Evolutionary conservation across 2,797 vertebrate genomes (phyloP).

Genomic region (Petrocephalus sullivani): DNA sequence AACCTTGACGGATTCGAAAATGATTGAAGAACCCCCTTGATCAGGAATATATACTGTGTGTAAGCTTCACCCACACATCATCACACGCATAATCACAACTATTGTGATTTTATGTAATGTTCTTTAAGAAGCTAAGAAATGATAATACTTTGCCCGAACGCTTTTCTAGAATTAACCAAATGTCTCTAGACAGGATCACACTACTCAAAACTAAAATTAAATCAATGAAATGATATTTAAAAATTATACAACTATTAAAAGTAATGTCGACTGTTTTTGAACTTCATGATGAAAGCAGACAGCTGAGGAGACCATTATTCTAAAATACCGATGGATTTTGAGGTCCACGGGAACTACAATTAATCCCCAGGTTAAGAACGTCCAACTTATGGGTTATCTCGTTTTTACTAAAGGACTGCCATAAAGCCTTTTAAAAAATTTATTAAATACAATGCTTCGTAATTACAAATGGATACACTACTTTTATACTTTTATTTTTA

Average conservation of each 20-base stretch:
- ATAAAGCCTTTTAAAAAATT: not conserved
- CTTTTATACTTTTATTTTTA: not conserved
- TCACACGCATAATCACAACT: not conserved
- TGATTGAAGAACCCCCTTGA: not conserved
- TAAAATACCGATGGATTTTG: not conserved
- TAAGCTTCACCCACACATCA: not conserved
- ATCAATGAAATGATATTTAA: not conserved
- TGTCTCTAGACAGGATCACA: not conserved
- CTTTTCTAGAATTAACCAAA: not conserved
- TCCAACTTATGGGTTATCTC: not conserved
- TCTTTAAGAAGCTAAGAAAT: not conserved
- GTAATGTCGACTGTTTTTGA: not conserved
- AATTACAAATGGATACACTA: not conserved
- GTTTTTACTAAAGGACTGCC: not conserved
- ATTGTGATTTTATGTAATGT: not conserved
- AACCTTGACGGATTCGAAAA: not conserved
- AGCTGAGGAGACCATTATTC: not conserved
- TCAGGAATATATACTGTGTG: not conserved
- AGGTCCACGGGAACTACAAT: not conserved
- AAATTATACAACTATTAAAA: not conserved
- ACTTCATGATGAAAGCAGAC: not conserved
- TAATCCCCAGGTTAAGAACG: not conserved
- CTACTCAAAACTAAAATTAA: not conserved
- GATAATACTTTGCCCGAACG: not conserved
- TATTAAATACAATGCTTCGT: not conserved